Base-by-base conservation (phyloP, 2,888 invertebrate species). In the Pinctada fucata region DNA sequence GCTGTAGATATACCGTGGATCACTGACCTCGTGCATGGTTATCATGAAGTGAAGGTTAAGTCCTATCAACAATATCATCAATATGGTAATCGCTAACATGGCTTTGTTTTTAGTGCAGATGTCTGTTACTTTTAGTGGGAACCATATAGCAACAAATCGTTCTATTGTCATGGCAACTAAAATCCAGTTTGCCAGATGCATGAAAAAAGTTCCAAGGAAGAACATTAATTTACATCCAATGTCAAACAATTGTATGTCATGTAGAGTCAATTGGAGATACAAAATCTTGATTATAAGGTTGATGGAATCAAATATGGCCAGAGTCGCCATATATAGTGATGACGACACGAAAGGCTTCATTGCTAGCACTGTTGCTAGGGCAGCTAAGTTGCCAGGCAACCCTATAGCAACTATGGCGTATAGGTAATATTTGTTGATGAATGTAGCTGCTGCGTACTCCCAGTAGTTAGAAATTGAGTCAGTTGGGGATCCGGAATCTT, bases 141-240 rank as follows among this genome's bases (percentile, higher is more conserved):
- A 87, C 85, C 86, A 88, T n/a, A 91, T 88, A 16, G 90, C 91
- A 8, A 90, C 79, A 72, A 89, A 88, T 0, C 91, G 84, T 76
- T 91, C 91, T 3, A 86, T 74, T 8, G 90, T 89, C 87, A 91
- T 88, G 10, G 85, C 83, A 4, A 90, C 91, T 6, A 91, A 80
- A 10, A 90, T 82, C 91, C 91, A 91, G 79, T 89, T 89, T 31
- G 90, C 84, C 73, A 85, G 88, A 78, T 85, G 84, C 75, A 85
- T 83, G 4, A 87, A 81, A 58, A 86, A 84, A 51, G 87, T 86
- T 13, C 88, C 88, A 3, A 86, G 50, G 76, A 88, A 86, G 65
- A 83, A 83, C 50, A 89, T 83, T 6, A 86, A 16, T 74, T 87
- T 84, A 70, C 91, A 91, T 1, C 86, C 83, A 2, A 16, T 80